A percentile compares a stretch with the other conserved stretches of the same genome.
phyloP scores from a whole-genome alignment of 2,113 vertebrate species.

The Puntigrus tetrazona region DNA sequence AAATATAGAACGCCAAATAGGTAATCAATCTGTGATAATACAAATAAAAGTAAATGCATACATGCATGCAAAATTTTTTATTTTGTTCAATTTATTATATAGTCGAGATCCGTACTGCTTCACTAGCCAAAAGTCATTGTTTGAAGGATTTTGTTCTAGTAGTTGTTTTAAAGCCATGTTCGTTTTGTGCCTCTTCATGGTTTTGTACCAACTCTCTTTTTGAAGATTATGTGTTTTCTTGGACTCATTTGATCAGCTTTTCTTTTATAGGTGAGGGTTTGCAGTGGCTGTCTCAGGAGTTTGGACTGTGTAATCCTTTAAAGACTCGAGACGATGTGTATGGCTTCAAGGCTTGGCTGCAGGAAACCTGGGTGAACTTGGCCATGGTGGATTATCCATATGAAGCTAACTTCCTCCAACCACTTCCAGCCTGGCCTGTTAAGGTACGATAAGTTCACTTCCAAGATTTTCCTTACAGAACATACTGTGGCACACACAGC shows the following conservation, averaged over 20 bases:
- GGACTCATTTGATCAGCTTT: slow-evolving; percentile 25
- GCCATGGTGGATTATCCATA: slow-evolving; percentile 98
- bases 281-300: slow-evolving; percentile 82
- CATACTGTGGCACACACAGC: neutral
- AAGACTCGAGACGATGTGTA: slow-evolving; percentile 69
- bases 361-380: slow-evolving; percentile 92
- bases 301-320: slow-evolving; percentile 83
- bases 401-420: slow-evolving; percentile 87
- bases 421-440: slow-evolving; percentile 91
- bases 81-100: neutral
- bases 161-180: neutral
- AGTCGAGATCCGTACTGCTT: neutral
- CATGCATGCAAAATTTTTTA: too few relatives aligned
- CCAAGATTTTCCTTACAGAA: neutral
- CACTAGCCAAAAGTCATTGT: neutral
- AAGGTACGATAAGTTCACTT: slow-evolving; percentile 62
- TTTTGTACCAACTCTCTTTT: neutral
- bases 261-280: slow-evolving; percentile 78
- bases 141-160: neutral
- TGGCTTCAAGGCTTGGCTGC: slow-evolving; percentile 86
- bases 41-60: too few relatives aligned
- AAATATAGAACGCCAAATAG: neutral
- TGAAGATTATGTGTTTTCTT: slow-evolving; percentile 3
- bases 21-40: neutral
- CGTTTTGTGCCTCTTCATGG: neutral